Evolutionary conservation across 2,113 vertebrate genomes (phyloP), one percentile per base, ranked within the genome.

Genomic region (Hemiprocne comata): DNA sequence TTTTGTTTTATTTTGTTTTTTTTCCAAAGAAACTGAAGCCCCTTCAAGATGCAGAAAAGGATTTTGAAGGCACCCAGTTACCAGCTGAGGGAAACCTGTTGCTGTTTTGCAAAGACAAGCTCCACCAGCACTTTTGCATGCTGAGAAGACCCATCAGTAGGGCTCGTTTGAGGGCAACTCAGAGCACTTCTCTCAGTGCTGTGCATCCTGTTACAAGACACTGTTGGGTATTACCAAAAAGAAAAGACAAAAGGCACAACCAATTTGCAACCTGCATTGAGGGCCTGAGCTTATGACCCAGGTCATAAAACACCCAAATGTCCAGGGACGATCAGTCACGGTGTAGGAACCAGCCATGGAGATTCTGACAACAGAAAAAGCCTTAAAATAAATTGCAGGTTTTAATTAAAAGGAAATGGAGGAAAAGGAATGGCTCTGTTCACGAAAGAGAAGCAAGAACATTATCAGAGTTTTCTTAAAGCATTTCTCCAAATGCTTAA

Each of bases 31-130:
- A 40, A 19, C 44, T 1, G 18, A 62, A 13, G 16, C 24, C n/a
- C 29, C 25, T 42, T 18, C 21, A 40, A 60, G 40, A 42, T 18
- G 61, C 57, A 38, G 14, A 33, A 19, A 15, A 14, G 16, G 9
- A 6, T 54, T 38, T 60, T 15, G 17, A 36, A 26, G 48, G n/a
- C 5, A 10, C 8, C 5, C 12, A 7, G 2, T 11, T 19, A 29
- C 48, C 13, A 23, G 33, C 31, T 9, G 1, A 16, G 40, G 33
- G 73, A 31, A 11, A 10, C 13, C 29, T 29, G 1, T 0, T 23
- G 25, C 36, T 38, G n/a, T 5, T 12, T 48, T 4, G 4, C 28
- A 10, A 10, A 55, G 46, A 34, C 44, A 72, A 66, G 36, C 21
- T 17, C 67, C 65, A 21, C 10, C 28, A 26, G 20, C 51, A 20